These are phyloP conservation scores for Pseudomugil gertrudae DNA, from an alignment of 2,797 vertebrate genomes.

Conservation along the genomic window DNA sequence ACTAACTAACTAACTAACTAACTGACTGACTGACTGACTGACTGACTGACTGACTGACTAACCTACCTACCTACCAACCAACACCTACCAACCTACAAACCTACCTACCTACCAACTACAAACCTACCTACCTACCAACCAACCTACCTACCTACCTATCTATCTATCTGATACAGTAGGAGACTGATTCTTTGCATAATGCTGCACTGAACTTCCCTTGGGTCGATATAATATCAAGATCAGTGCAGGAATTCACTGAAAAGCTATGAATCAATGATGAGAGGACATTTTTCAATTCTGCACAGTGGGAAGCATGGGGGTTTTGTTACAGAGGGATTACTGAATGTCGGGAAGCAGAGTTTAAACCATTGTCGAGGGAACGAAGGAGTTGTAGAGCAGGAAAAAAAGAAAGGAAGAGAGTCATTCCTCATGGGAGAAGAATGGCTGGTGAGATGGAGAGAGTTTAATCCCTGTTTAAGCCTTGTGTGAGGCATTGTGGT, in stretches of 20 bases:
- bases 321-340: slow-evolving; percentile 67
- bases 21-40: too few relatives aligned
- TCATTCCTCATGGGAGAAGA: slow-evolving; percentile 50
- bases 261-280: slow-evolving; percentile 52
- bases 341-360: slow-evolving; percentile 55
- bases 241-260: slow-evolving; percentile 49
- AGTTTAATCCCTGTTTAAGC: slow-evolving; percentile 66
- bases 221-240: slow-evolving; percentile 46
- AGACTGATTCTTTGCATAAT: slow-evolving; percentile 26
- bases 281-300: slow-evolving; percentile 53
- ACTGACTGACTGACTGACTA: too few relatives aligned
- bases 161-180: slow-evolving; percentile 6
- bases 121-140: too few relatives aligned
- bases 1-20: too few relatives aligned
- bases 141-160: too few relatives aligned
- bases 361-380: slow-evolving; percentile 62
- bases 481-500: slow-evolving; percentile 61
- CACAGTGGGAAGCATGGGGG: slow-evolving; percentile 37
- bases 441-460: slow-evolving; percentile 41
- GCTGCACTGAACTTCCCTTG: slow-evolving; percentile 21
- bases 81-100: too few relatives aligned
- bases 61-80: too few relatives aligned
- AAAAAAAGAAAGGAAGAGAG: slow-evolving; percentile 25
- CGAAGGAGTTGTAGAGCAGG: slow-evolving; percentile 16
- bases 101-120: too few relatives aligned